A percentile compares a stretch with the other conserved stretches of the same genome.
These are phyloP conservation scores for Leptoteleia sp. DNA, from an alignment of 1,140 invertebrate genomes.

Conservation along the genomic window DNA sequence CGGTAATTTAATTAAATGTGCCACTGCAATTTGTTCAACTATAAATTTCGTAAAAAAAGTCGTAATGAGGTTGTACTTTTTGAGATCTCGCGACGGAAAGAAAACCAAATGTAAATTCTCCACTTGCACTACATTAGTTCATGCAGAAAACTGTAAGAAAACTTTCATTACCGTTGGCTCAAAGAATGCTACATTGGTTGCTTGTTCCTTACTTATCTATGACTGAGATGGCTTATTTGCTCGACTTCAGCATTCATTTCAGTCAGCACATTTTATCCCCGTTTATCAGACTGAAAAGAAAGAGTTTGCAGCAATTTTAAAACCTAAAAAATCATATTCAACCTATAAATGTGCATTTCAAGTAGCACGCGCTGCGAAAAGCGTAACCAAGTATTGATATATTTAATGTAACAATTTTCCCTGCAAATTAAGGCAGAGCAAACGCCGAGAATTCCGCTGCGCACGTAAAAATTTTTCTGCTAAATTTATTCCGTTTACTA, in stretches of 20 bases:
- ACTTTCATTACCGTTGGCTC: slow-evolving; percentile 38
- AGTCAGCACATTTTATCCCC: slow-evolving; percentile 44
- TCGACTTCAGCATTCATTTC: slow-evolving; percentile 44
- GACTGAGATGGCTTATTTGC: slow-evolving; percentile 52
- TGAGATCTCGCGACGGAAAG: background rate
- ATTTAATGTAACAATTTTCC: too few species aligned
- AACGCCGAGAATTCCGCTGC: too few species aligned
- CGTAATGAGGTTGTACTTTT: slow-evolving; percentile 30
- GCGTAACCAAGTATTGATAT: background rate
- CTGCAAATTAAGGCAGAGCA: too few species aligned
- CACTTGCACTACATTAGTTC: slow-evolving; percentile 30
- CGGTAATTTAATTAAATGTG: background rate
- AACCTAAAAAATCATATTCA: slow-evolving; percentile 28
- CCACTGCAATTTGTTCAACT: slow-evolving; percentile 9
- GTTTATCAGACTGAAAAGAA: slow-evolving; percentile 52
- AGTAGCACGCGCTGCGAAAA: background rate
- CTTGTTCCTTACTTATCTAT: slow-evolving; percentile 48
- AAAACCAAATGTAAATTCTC: slow-evolving; percentile 31
- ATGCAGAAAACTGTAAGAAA: slow-evolving; percentile 39
- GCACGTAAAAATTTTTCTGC: too few species aligned
- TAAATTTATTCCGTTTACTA: too few species aligned
- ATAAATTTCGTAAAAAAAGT: slow-evolving; percentile 26
- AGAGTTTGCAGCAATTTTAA: slow-evolving; percentile 26
- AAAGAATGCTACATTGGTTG: slow-evolving; percentile 38
- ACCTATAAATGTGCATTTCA: slow-evolving; percentile 13